Base-by-base conservation (phyloP, 2,113 vertebrate species). In the Picathartes gymnocephalus region DNA sequence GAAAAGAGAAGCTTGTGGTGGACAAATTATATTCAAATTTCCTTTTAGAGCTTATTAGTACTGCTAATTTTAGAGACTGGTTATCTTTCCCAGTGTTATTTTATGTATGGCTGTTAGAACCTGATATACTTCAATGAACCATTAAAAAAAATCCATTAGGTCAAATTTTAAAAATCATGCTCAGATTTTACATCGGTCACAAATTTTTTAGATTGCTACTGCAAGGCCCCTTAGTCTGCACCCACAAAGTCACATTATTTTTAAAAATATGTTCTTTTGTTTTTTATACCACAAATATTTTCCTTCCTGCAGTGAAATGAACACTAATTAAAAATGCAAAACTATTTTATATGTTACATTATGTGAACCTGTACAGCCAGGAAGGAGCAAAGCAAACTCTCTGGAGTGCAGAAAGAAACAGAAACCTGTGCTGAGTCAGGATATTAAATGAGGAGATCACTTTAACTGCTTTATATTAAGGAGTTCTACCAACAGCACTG, bases 281-380 rank as follows among this genome's bases (percentile, higher is more conserved):
- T 80, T 88, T 78, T 77, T 3, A 58, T n/a, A 50, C 6, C 18
- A 51, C 37, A 81, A 74, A n/a, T 21, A 10, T 71, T 85, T 81
- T 70, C 8, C 25, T 57, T 87, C 13, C 25, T 74, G 28, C 30
- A 74, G 40, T 37, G 33, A 83, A 83, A 91, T 25, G 8, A 84
- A 30, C 11, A 33, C 14, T 66, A 77, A 51, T 66, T 64, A 48
- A 85, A 93, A 81, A 68, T 13, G 20, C 13, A 83, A 42, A 58
- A 28, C 18, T 5, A 50, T 70, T 80, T 44, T 65, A 7, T 28
- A 40, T 13, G 16, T 42, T 73, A 54, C 13, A 44, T 56, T 61
- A 74, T 1, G 0, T 64, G 27, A 90, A 6, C 35, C 54, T 0
- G 0, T 28, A 72, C 94, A 90, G 8, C 28, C 66, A 64, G 57